phyloP scores from a whole-genome alignment of 1,140 invertebrate species.

The Proales similis region DNA sequence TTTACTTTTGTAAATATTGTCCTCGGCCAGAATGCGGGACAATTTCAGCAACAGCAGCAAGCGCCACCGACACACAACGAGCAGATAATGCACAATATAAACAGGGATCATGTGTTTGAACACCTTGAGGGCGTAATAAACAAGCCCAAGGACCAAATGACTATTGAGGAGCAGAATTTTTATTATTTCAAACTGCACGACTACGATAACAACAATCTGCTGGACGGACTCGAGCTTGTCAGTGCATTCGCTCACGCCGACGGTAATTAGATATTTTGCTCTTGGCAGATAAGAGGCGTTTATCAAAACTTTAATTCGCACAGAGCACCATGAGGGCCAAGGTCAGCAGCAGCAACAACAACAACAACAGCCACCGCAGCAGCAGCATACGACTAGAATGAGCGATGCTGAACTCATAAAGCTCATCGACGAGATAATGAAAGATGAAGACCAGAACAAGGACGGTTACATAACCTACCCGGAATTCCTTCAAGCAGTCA shows the following conservation, averaged over 20 bases:
- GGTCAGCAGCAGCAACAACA: no score
- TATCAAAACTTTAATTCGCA: not conserved
- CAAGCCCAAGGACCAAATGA: conserved; percentile 37
- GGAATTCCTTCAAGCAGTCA: conserved; percentile 32
- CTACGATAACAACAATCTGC: conserved; percentile 29
- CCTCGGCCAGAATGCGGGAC: no score
- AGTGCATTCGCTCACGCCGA: conserved; percentile 35
- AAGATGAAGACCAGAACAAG: conserved; percentile 32
- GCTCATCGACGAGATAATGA: conserved; percentile 36
- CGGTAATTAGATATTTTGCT: no score
- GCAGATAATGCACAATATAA: conserved; percentile 38
- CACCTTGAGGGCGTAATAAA: conserved; percentile 34
- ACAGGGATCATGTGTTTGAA: conserved; percentile 34
- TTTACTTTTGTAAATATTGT: no score
- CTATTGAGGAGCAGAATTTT: conserved; percentile 37
- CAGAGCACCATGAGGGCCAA: no score
- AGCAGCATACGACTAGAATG: conserved; percentile 1
- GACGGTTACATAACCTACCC: conserved; percentile 37
- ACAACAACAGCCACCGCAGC: not conserved
- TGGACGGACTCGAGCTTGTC: conserved; percentile 31
- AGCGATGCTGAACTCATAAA: conserved; percentile 15
- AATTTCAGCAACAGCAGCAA: no score
- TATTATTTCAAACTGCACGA: conserved; percentile 39
- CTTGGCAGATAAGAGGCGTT: no score
- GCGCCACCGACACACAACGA: conserved; percentile 34